phyloP scores from a whole-genome alignment of 2,888 invertebrate genomes.

The Mimas tiliae region DNA sequence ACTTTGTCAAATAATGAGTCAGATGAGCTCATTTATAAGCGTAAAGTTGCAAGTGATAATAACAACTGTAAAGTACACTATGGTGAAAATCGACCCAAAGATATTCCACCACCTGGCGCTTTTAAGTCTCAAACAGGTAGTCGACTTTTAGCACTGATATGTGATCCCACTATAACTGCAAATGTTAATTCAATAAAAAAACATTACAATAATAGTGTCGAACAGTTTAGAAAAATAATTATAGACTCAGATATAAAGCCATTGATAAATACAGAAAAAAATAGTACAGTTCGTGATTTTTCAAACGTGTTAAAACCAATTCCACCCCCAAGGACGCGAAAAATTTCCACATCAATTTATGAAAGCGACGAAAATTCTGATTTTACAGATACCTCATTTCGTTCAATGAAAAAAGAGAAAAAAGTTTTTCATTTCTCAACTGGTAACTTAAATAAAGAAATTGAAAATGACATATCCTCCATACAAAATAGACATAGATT shows the following conservation, averaged over 20 bases:
- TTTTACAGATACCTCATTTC: constrained; percentile 67
- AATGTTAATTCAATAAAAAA: constrained; percentile 57
- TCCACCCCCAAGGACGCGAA: constrained; percentile 71
- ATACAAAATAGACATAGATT: constrained; percentile 79
- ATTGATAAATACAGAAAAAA: constrained; percentile 40
- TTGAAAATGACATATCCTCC: constrained; percentile 75
- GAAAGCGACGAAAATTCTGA: constrained; percentile 78
- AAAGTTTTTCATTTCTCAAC: constrained; percentile 78
- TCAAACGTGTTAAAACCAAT: constrained; percentile 62
- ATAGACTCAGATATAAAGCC: constrained; percentile 38
- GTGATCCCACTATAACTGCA: constrained; percentile 75
- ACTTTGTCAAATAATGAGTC: constrained; percentile 64
- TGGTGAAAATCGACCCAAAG: constrained; percentile 36
- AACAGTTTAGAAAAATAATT: constrained; percentile 48
- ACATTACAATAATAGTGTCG: constrained; percentile 48
- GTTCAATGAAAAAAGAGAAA: constrained; percentile 67
- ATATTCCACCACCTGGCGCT: constrained; percentile 55
- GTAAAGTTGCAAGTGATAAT: background rate
- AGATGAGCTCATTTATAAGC: constrained; percentile 9
- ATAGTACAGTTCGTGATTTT: constrained; percentile 40
- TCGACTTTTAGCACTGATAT: constrained; percentile 86
- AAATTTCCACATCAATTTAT: constrained; percentile 67
- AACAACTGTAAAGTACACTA: constrained; percentile 72
- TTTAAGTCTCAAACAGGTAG: constrained; percentile 83
- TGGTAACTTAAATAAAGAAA: constrained; percentile 76